Evolutionary conservation across 2,113 vertebrate species (phyloP), one percentile per base, ranked within the genome.

Genomic region (Myotis lucifugus): DNA sequence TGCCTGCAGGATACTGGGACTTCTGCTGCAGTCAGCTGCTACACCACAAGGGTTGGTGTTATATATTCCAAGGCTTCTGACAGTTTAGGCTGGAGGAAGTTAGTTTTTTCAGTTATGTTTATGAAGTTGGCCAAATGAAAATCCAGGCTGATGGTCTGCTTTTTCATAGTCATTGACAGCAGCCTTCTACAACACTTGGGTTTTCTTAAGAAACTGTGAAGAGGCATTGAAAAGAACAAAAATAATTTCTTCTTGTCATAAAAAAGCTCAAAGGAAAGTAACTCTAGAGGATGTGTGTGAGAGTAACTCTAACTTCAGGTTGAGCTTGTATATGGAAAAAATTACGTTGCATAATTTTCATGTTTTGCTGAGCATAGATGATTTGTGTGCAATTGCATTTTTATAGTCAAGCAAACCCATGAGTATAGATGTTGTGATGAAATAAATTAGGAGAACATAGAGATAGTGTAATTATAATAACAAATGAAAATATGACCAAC

Each of bases 181-280:
- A 91, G 95, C 93, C 93, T 96, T 90, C 88, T 74, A 70, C 73
- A 85, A 93, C 97, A 97, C 96, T 96, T 96, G 90, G 76, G 93
- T 84, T 97, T 96, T 94, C 92, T 97, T 97, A 96, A 95, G 96
- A 93, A 97, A 95, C 79, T 95, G 97, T 92, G 95, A 95, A 86
- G 84, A 95, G 81, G 87, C 88, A 94, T 76, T 81, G 66, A 87
- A 97, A 85, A 93, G 70, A 91, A 87, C 88, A 95, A 97, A 97
- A 97, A 92, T 96, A 95, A 85, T 91, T 84, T 96, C 54, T 92
- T 72, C 72, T 69, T 90, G 46, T 89, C 69, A 94, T 93, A 59
- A 85, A 89, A 92, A 78, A 89, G 81, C 89, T 69, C 81, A 56
- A 78, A 92, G 27, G 40, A 87, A 96, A 92, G 66, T 78, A 92